Percentiles rank a stretch among this genome's conserved stretches.
phyloP scores from a whole-genome alignment of 2,888 invertebrate species.

The Macrosoma leucophasiata region DNA sequence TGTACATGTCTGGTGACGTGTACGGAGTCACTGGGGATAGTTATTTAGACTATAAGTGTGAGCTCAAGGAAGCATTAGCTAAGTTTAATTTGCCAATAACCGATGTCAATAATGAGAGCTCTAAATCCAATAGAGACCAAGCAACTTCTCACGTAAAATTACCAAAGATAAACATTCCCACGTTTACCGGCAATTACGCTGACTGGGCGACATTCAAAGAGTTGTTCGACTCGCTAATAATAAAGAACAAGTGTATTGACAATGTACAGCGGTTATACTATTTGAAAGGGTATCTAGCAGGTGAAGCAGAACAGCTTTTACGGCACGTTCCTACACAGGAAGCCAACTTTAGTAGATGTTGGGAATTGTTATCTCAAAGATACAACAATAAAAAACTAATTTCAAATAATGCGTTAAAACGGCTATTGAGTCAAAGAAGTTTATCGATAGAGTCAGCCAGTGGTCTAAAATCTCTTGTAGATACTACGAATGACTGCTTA shows the following conservation, averaged over 20 bases:
- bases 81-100: too few species aligned
- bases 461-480: too few species aligned
- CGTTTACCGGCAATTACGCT: constrained; percentile 14
- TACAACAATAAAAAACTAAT: constrained; percentile 27
- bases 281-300: constrained; percentile 12
- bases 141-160: too few species aligned
- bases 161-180: constrained; percentile 17
- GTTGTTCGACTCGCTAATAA: constrained; percentile 16
- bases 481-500: too few species aligned
- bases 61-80: too few species aligned
- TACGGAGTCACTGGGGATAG: too few species aligned
- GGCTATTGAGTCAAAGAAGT: constrained; percentile 11
- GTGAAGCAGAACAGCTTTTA: constrained; percentile 13
- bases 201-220: constrained; percentile 20
- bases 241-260: constrained; percentile 12
- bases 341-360: constrained; percentile 23
- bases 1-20: too few species aligned
- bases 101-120: too few species aligned
- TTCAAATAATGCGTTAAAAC: constrained; percentile 20
- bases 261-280: constrained; percentile 18
- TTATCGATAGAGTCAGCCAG: too few species aligned
- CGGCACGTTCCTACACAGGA: constrained; percentile 11
- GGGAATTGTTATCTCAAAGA: constrained; percentile 18
- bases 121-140: too few species aligned
- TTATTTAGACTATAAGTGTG: too few species aligned